These are phyloP conservation scores for Arctopsyche grandis DNA, from an alignment of 1,140 invertebrate genomes.

Conservation along the genomic window DNA sequence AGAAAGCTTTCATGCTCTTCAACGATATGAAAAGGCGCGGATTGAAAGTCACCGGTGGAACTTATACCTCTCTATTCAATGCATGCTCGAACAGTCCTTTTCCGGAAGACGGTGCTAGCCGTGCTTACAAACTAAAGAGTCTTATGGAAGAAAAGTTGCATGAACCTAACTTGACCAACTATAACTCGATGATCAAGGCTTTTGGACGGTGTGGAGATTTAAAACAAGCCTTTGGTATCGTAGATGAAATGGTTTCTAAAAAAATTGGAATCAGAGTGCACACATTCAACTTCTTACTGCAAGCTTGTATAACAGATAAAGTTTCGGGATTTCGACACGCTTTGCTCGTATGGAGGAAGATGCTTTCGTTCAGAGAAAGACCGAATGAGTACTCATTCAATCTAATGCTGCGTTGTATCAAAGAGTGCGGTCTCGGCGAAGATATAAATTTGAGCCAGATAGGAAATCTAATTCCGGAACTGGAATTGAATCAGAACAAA, in stretches of 20 bases:
- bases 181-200: constrained; percentile 91
- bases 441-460: constrained; percentile 51
- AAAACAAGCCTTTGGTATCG: constrained; percentile 78
- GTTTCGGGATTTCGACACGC: constrained; percentile 82
- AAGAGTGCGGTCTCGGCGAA: constrained; percentile 81
- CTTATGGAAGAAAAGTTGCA: constrained; percentile 76
- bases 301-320: constrained; percentile 82
- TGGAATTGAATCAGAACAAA: not conserved
- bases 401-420: constrained; percentile 78
- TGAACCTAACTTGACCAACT: constrained; percentile 79
- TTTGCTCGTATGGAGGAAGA: constrained; percentile 85
- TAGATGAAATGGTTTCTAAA: constrained; percentile 84
- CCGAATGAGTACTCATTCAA: constrained; percentile 83
- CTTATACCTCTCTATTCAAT: constrained; percentile 88
- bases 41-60: constrained; percentile 73
- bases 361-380: constrained; percentile 72
- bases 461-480: constrained; percentile 3
- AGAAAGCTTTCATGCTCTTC: constrained; percentile 85
- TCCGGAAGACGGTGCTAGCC: constrained; percentile 69
- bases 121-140: constrained; percentile 73
- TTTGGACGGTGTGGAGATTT: constrained; percentile 85
- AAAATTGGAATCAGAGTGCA: constrained; percentile 72
- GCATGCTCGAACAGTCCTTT: constrained; percentile 85
- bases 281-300: constrained; percentile 83
- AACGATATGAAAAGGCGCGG: constrained; percentile 82